A percentile compares a stretch with the other conserved stretches of the same genome.
phyloP scores from a whole-genome alignment of 1,140 invertebrate species.

The Trichonephila inaurata region DNA sequence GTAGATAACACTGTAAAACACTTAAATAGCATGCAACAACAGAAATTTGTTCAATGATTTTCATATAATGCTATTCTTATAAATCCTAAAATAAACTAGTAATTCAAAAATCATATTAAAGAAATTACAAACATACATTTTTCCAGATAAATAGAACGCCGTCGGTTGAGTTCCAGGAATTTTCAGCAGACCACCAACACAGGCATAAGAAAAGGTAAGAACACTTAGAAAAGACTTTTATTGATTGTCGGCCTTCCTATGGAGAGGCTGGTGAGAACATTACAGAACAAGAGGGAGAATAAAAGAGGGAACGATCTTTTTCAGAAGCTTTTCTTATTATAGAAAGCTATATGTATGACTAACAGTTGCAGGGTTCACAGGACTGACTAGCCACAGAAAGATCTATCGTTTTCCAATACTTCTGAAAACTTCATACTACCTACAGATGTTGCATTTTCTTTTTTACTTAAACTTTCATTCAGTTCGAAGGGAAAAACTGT shows the following conservation, averaged over 20 bases:
- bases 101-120: no score
- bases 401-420: constrained; percentile 71
- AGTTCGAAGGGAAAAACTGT: not conserved
- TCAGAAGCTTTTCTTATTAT: constrained; percentile 50
- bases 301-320: constrained; percentile 25
- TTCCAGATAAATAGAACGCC: no score
- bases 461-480: not conserved
- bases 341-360: constrained; percentile 51
- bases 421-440: constrained; percentile 51
- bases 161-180: no score
- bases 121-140: no score
- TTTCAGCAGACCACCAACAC: not conserved
- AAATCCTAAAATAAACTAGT: no score
- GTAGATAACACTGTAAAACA: no score
- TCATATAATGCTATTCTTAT: no score
- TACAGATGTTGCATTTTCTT: constrained; percentile 7
- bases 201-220: not conserved
- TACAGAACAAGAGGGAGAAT: not conserved
- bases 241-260: not conserved
- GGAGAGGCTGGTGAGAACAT: not conserved
- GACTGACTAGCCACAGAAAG: constrained; percentile 1
- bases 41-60: no score
- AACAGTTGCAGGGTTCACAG: constrained; percentile 63
- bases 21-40: no score
- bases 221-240: constrained; percentile 1